phyloP scores from a whole-genome alignment of 2,113 vertebrate genomes.

The Cyanocitta stelleri region DNA sequence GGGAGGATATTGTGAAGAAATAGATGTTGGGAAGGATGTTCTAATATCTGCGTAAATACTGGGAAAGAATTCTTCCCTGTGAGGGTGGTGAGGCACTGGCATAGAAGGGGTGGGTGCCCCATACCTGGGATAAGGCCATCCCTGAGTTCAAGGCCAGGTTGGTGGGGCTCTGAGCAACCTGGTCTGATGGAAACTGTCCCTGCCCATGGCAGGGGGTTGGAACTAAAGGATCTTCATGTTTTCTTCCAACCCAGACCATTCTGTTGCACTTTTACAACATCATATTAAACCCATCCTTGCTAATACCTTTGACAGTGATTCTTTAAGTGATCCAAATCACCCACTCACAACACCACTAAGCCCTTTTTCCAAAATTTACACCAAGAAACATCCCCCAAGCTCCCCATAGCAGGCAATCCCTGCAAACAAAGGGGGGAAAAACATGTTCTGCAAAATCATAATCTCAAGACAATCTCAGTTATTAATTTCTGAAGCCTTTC shows the following conservation, averaged over 20 bases:
- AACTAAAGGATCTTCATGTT: not conserved
- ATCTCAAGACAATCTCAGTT: not conserved
- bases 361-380: not conserved
- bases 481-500: not conserved
- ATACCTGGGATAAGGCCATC: not conserved
- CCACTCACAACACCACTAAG: not conserved
- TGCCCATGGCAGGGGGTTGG: not conserved
- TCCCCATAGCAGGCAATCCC: not conserved
- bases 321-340: not conserved
- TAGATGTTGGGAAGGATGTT: not conserved
- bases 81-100: not conserved
- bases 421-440: accelerated
- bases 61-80: not conserved
- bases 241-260: not conserved
- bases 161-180: not conserved
- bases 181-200: accelerated
- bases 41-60: not conserved
- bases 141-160: not conserved
- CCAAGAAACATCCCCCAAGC: not conserved
- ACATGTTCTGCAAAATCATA: not conserved
- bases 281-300: not conserved
- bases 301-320: not conserved
- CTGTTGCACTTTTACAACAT: not conserved
- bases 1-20: too few relatives aligned
- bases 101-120: not conserved